phyloP scores from a whole-genome alignment of 2,797 vertebrate species.

The Coilia nasus region DNA sequence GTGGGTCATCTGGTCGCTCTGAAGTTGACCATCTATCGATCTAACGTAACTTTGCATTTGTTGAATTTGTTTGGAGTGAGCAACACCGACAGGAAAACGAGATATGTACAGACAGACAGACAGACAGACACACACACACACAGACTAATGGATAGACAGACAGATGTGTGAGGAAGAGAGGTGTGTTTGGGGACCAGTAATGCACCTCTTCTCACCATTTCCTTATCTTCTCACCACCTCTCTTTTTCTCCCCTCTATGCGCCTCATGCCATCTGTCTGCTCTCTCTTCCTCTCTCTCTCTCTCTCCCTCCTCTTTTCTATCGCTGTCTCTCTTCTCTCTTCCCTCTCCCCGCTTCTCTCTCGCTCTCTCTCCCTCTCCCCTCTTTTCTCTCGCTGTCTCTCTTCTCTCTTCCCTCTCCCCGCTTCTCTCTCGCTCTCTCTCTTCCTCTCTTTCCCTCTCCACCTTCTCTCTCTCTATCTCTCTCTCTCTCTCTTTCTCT shows the following conservation, averaged over 20 bases:
- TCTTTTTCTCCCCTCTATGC: neutral
- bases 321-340: constrained; percentile 16
- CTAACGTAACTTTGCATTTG: no score
- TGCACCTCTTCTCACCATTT: no score
- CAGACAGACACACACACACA: neutral
- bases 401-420: neutral
- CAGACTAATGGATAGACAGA: neutral
- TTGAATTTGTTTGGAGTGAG: no score
- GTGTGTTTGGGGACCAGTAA: no score
- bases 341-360: neutral
- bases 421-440: neutral
- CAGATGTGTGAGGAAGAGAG: no score
- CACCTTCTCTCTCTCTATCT: neutral
- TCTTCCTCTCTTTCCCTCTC: neutral
- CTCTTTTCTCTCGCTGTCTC: neutral
- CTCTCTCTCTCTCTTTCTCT: neutral
- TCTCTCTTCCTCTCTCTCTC: neutral
- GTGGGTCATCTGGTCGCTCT: no score
- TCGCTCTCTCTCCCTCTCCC: neutral
- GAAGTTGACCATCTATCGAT: no score
- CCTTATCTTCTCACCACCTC: no score
- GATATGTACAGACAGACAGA: neutral
- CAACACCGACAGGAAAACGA: no score
- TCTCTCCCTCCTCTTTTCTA: neutral
- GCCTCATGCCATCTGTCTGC: neutral